Evolutionary conservation across 2,888 invertebrate genomes (phyloP).

Genomic region (Agonopterix arenella): DNA sequence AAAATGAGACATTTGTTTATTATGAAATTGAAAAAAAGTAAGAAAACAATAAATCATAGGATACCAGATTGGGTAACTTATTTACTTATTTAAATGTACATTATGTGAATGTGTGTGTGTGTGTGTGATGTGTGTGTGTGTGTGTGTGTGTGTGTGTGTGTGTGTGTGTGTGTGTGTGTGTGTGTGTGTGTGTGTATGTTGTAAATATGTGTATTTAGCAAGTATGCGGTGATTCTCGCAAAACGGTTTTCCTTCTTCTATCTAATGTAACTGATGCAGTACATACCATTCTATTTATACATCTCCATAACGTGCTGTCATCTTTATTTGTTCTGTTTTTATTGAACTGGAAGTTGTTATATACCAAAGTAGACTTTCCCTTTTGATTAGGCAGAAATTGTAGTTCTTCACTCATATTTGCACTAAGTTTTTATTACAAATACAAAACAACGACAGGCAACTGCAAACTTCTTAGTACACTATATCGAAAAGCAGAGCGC

Average conservation of each 20-base stretch:
- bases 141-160: too few species aligned
- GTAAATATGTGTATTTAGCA: too few species aligned
- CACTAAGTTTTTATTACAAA: neutral
- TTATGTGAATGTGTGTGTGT: too few species aligned
- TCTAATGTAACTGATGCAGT: conserved; percentile 3
- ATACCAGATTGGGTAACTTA: too few species aligned
- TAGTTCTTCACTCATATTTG: neutral
- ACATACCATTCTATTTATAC: conserved; percentile 2
- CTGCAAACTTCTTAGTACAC: neutral
- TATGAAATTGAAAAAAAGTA: too few species aligned
- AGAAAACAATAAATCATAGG: too few species aligned
- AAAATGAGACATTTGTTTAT: too few species aligned
- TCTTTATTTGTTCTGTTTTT: conserved; percentile 1
- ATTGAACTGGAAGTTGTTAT: neutral
- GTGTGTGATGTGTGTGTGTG: too few species aligned
- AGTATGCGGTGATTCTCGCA: conserved; percentile 2
- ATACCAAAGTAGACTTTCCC: neutral
- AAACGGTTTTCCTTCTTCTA: neutral
- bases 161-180: too few species aligned
- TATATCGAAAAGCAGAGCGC: too few species aligned
- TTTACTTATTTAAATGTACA: too few species aligned
- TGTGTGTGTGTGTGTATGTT: too few species aligned
- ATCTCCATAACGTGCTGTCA: conserved; percentile 2
- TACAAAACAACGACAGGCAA: neutral
- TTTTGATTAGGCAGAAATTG: neutral